These are phyloP conservation scores for Triplophysa rosa DNA, from an alignment of 2,113 vertebrate genomes.

Conservation along the genomic window DNA sequence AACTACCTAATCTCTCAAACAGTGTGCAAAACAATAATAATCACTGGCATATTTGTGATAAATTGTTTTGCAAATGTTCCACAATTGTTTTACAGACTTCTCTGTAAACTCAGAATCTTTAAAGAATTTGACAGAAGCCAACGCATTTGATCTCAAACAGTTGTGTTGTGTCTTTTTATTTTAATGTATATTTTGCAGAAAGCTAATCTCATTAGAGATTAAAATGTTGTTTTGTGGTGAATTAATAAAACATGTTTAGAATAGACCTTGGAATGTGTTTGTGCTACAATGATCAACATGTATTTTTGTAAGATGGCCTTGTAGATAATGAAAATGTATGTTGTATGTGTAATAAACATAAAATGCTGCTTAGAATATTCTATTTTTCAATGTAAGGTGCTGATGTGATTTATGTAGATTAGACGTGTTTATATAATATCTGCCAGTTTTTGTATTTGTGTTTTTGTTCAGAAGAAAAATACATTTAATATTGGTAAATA, in stretches of 20 bases:
- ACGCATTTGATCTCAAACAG: conserved; percentile 4
- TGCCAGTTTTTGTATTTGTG: conserved; percentile 55
- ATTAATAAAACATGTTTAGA: conserved; percentile 45
- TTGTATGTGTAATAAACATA: conserved; percentile 58
- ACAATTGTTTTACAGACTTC: neutral
- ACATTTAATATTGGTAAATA: neutral
- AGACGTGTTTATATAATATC: conserved; percentile 54
- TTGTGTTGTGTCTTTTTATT: neutral
- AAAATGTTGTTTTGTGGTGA: conserved; percentile 46
- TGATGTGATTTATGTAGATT: conserved; percentile 57
- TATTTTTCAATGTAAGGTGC: conserved; percentile 61
- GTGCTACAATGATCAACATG: conserved; percentile 58
- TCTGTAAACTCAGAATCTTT: neutral
- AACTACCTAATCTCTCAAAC: neutral
- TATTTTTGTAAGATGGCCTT: conserved; percentile 67
- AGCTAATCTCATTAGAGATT: conserved; percentile 8
- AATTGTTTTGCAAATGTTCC: neutral
- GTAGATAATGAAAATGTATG: conserved; percentile 57
- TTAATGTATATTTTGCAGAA: conserved; percentile 15
- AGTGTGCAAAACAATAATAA: neutral
- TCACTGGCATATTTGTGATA: conserved; percentile 25
- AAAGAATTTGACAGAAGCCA: neutral
- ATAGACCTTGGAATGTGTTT: conserved; percentile 51
- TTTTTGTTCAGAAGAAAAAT: conserved; percentile 41
- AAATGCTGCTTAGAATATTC: conserved; percentile 62